Evolutionary conservation across 2,797 vertebrate species (phyloP).

Genomic region (Gorsachius magnificus): DNA sequence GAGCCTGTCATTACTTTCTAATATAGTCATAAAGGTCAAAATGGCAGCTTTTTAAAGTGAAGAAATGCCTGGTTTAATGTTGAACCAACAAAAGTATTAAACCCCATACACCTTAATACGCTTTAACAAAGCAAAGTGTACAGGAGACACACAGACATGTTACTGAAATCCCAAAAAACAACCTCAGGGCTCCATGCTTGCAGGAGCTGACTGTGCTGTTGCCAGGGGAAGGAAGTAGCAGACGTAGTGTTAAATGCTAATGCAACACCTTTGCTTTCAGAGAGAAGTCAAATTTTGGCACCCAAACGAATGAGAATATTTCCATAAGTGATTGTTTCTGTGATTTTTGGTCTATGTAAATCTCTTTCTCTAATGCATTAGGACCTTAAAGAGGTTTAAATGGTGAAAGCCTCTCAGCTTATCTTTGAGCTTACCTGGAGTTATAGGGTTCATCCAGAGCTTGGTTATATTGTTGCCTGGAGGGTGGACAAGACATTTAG

Average conservation of each 20-base stretch:
- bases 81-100: not conserved
- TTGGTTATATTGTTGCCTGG: not conserved
- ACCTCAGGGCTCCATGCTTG: not conserved
- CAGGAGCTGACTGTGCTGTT: not conserved
- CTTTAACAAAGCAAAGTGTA: not conserved
- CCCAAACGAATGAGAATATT: not conserved
- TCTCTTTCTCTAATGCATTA: not conserved
- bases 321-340: not conserved
- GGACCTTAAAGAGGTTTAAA: conserved; percentile 22
- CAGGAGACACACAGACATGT: fast-evolving
- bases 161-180: not conserved
- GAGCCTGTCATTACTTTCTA: not conserved
- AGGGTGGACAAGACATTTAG: not conserved
- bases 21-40: not conserved
- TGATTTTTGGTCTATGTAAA: not conserved
- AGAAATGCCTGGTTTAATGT: not conserved
- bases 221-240: not conserved
- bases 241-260: not conserved
- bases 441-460: not conserved
- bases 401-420: not conserved
- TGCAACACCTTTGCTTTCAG: not conserved
- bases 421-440: conserved; percentile 17
- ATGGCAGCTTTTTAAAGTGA: not conserved
- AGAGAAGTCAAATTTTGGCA: not conserved
- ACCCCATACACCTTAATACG: not conserved